These are phyloP conservation scores for Carcina quercana DNA, from an alignment of 2,888 invertebrate genomes.

Conservation along the genomic window DNA sequence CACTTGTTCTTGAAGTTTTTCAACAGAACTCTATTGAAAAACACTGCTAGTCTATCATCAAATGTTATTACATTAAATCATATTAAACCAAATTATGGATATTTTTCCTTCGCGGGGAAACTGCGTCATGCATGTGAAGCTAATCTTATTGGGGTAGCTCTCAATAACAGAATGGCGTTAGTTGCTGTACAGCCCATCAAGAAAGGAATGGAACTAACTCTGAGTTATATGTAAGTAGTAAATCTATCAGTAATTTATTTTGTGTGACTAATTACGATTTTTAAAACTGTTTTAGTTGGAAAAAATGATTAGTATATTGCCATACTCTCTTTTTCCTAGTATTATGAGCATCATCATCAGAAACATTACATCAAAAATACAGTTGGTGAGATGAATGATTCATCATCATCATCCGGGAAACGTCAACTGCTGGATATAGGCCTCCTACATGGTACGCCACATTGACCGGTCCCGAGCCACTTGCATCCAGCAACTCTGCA, in stretches of 20 bases:
- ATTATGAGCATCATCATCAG: too few relatives aligned
- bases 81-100: conserved; percentile 4
- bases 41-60: conserved; percentile 2
- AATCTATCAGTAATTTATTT: too few relatives aligned
- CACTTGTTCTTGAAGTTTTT: background rate
- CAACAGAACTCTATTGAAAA: conserved; percentile 1
- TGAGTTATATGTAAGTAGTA: conserved; percentile 8
- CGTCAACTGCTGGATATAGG: too few relatives aligned
- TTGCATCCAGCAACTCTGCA: too few relatives aligned
- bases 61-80: background rate
- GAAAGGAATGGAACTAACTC: conserved; percentile 7
- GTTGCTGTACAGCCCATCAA: conserved; percentile 5
- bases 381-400: too few relatives aligned
- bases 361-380: too few relatives aligned
- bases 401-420: too few relatives aligned
- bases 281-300: background rate
- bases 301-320: too few relatives aligned
- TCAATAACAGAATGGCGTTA: conserved; percentile 7
- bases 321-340: too few relatives aligned
- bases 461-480: too few relatives aligned
- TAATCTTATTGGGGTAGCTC: conserved; percentile 1
- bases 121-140: conserved; percentile 4
- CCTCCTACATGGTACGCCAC: too few relatives aligned
- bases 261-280: background rate
- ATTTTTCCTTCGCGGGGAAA: conserved; percentile 4